Conservation (phyloP, 2,888 invertebrate species). For the Clunio marinus region DNA sequence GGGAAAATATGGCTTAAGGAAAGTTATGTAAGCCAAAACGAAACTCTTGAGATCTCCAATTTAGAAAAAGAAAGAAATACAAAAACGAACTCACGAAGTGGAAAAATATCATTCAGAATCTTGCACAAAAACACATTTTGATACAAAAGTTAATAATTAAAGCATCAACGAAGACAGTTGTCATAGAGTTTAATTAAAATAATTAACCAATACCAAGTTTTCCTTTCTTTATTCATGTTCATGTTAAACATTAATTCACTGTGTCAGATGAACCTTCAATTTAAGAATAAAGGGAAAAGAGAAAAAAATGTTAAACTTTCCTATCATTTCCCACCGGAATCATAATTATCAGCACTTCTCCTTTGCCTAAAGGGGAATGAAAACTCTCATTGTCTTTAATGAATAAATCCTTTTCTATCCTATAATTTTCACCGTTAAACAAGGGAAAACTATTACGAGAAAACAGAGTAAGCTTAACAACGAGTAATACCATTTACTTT, state of each 20-base stretch:
- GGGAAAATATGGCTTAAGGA: not conserved
- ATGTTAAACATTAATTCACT: not conserved
- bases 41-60: not conserved
- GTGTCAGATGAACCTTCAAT: too few relatives aligned
- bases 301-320: not conserved
- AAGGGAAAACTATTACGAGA: constrained; percentile 13
- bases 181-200: constrained; percentile 19
- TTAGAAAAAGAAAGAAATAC: too few relatives aligned
- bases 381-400: not conserved
- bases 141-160: too few relatives aligned
- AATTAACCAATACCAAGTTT: too few relatives aligned
- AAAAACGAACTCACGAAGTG: too few relatives aligned
- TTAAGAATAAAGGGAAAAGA: too few relatives aligned
- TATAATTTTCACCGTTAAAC: not conserved
- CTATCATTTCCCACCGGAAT: constrained; percentile 11
- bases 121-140: too few relatives aligned
- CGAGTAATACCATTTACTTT: not conserved
- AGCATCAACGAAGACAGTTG: too few relatives aligned
- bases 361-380: not conserved
- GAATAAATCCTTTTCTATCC: constrained; percentile 20
- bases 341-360: constrained; percentile 21
- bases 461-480: not conserved
- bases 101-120: too few relatives aligned
- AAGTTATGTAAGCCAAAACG: not conserved
- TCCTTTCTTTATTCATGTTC: too few relatives aligned